These are phyloP conservation scores for Scalopus aquaticus DNA, from an alignment of 2,113 vertebrate genomes.

Conservation along the genomic window DNA sequence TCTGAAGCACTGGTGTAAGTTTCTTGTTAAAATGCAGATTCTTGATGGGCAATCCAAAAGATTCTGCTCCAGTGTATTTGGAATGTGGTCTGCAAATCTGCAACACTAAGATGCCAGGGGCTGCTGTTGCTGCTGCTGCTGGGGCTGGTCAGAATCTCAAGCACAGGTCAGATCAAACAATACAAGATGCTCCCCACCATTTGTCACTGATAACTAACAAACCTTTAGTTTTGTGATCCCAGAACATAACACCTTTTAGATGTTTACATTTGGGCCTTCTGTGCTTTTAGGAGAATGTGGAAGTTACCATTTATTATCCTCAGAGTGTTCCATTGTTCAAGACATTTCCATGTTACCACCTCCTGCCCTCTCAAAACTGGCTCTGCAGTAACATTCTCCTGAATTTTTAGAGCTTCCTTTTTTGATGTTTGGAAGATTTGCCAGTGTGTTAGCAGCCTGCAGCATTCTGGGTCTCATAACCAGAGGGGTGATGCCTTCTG, in stretches of 20 bases:
- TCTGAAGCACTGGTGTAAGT: neutral
- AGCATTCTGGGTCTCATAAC: neutral
- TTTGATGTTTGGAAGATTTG: conserved; percentile 17
- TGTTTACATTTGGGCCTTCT: neutral
- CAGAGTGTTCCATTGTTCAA: neutral
- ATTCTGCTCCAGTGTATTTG: neutral
- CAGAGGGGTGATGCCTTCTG: neutral
- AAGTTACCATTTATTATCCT: neutral
- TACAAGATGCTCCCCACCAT: neutral
- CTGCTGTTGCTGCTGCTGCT: too few species aligned
- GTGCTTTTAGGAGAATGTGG: neutral
- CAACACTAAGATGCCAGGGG: neutral
- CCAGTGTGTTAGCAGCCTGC: neutral
- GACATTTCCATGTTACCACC: neutral
- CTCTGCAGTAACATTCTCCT: neutral
- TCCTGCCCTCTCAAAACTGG: neutral
- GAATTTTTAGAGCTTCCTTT: neutral
- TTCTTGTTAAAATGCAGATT: neutral
- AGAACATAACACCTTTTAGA: neutral
- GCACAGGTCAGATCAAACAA: neutral
- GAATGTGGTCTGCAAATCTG: neutral
- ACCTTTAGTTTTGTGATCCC: neutral
- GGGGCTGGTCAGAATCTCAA: neutral
- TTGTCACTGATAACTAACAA: neutral
- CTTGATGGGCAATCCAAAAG: neutral